Base-by-base conservation (phyloP, 2,888 invertebrate species). In the Cyaniris semiargus region DNA sequence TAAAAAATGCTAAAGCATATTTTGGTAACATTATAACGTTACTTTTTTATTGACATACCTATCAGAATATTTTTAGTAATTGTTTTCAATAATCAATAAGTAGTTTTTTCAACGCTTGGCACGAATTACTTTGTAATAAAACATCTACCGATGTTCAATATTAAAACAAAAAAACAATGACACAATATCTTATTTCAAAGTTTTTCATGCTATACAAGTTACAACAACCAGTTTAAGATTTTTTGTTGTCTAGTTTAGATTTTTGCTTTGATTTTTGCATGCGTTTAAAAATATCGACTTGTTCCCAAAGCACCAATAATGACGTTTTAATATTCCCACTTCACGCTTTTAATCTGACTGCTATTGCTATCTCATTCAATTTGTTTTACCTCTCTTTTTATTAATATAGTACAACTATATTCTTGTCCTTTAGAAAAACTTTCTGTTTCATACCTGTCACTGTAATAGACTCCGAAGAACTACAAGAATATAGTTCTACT, bases 291-390 rank as follows among this genome's bases (percentile, higher is more conserved):
- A 53, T 18, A 53, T 18, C 18, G 53, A 44, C 44, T 44, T 44
- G 44, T 44, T 53, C 15, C 18, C 18, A 53, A 53, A 53, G 53
- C 5, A 53, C 5, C 15, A 27, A 66, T 31, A 18, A 10, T 21
- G 15, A 66, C 6, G 8, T 13, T 10, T 66, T 66, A 66, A 66
- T 66, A 15, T 66, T 5, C 27, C 66, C 27, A 27, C 27, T 27
- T 27, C 27, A 66, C 27, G 66, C 66, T 66, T 66, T 18, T 31
- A 31, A 27, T 27, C 27, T 66, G 31, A 66, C 66, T 23, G 60
- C 60, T 66, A 31, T 31, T 66, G 66, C 66, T 66, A 27, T 66
- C 18, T 66, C 27, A 66, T 60, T n/a, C n/a, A 60, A 60, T 21
- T 10, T 58, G n/a, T 13, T 23, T 23, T 21, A 10, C 18, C 23